Evolutionary conservation across 92 coral and sea anemone genomes (phyloP).

Genomic region (Porites lobata): DNA sequence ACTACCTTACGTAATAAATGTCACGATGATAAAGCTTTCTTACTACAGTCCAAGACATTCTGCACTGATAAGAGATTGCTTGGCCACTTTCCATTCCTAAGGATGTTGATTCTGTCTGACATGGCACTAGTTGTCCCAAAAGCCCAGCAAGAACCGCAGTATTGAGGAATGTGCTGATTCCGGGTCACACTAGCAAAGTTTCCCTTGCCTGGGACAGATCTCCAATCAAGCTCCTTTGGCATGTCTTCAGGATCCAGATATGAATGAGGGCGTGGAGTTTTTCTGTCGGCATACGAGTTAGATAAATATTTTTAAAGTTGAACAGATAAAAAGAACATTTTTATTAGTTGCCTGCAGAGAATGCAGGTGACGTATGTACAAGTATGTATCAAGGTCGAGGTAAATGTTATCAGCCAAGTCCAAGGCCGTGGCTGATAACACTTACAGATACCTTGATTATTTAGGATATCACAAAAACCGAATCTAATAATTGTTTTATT

Average conservation of each 20-base stretch:
- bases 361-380: too few relatives aligned
- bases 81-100: conserved; percentile 90
- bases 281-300: conserved; percentile 27
- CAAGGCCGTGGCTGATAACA: too few relatives aligned
- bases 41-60: conserved; percentile 96
- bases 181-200: conserved; percentile 96
- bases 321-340: not conserved
- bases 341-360: too few relatives aligned
- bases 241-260: conserved; percentile 72
- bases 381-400: too few relatives aligned
- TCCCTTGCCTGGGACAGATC: conserved; percentile 71
- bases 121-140: conserved; percentile 97
- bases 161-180: conserved; percentile 98
- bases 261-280: conserved; percentile 90
- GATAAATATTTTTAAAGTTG: not conserved
- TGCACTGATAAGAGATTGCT: conserved; percentile 91
- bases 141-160: conserved; percentile 99
- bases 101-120: conserved; percentile 93
- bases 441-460: too few relatives aligned
- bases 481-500: too few relatives aligned
- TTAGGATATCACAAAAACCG: too few relatives aligned
- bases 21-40: conserved; percentile 20
- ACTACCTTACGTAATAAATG: too few relatives aligned
- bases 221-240: conserved; percentile 90
- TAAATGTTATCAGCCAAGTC: too few relatives aligned